These are phyloP conservation scores for Arion vulgaris DNA, from an alignment of 1,140 invertebrate species.

Conservation along the genomic window DNA sequence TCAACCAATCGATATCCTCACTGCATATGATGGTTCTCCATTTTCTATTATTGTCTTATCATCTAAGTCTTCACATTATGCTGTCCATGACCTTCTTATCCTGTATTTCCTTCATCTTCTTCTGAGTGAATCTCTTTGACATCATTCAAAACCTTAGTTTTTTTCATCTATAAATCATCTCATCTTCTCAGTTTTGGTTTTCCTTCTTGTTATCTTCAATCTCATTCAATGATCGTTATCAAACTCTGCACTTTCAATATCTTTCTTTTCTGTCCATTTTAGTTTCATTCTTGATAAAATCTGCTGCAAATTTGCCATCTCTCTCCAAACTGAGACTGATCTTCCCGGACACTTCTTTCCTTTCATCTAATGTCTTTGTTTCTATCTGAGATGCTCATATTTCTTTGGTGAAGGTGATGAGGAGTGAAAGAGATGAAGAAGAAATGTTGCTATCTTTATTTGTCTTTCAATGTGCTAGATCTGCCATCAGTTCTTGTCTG, in stretches of 20 bases:
- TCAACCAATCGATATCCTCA: background rate
- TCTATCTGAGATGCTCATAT: background rate
- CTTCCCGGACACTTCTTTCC: background rate
- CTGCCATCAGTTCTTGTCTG: slow-evolving; percentile 7
- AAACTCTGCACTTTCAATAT: too few relatives aligned
- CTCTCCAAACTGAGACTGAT: slow-evolving; percentile 12
- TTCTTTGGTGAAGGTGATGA: slow-evolving; percentile 46
- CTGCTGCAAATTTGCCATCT: slow-evolving; percentile 16
- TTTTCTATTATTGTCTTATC: slow-evolving; percentile 1
- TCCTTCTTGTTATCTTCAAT: background rate
- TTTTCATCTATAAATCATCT: background rate
- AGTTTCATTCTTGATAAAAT: slow-evolving; percentile 9
- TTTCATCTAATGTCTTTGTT: slow-evolving; percentile 38
- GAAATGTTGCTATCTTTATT: too few relatives aligned
- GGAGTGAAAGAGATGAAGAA: slow-evolving; percentile 63
- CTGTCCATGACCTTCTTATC: background rate
- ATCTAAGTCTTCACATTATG: background rate
- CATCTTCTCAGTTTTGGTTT: background rate
- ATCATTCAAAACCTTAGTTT: background rate
- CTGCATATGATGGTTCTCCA: background rate
- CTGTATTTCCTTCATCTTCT: slow-evolving; percentile 8
- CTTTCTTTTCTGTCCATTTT: slow-evolving; percentile 17
- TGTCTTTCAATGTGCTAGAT: background rate
- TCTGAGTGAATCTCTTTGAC: slow-evolving; percentile 19
- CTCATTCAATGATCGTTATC: too few relatives aligned